phyloP scores from a whole-genome alignment of 1,140 invertebrate species.

The Pomacea maculata region DNA sequence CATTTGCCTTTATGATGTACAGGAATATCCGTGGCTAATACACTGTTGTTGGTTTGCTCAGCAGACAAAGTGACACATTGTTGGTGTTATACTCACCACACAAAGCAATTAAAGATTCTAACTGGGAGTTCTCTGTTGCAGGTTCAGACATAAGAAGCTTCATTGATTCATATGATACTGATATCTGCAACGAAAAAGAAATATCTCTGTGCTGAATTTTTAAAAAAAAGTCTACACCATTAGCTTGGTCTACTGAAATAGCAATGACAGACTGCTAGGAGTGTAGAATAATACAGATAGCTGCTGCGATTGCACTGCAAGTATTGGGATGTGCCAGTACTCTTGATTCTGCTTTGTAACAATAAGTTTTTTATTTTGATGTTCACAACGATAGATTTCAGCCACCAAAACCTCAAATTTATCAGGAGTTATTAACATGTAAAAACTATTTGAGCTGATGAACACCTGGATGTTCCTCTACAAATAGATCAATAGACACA shows the following conservation, averaged over 20 bases:
- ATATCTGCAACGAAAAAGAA: conserved; percentile 19
- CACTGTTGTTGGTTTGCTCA: not conserved
- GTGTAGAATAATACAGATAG: not conserved
- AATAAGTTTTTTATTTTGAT: too few relatives aligned
- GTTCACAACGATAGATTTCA: too few relatives aligned
- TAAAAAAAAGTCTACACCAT: not conserved
- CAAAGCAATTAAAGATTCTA: conserved; percentile 27
- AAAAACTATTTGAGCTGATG: too few relatives aligned
- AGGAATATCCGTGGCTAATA: not conserved
- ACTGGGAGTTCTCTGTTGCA: conserved; percentile 12
- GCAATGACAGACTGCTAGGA: not conserved
- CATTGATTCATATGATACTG: conserved; percentile 22
- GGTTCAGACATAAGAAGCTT: not conserved
- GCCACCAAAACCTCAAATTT: too few relatives aligned
- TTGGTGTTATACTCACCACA: conserved; percentile 20
- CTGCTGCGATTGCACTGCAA: not conserved
- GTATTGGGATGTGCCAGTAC: not conserved
- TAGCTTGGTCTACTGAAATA: too few relatives aligned
- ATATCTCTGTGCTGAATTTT: not conserved
- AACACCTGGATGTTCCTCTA: too few relatives aligned
- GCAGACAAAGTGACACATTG: not conserved
- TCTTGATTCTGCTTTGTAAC: too few relatives aligned
- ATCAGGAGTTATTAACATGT: too few relatives aligned
- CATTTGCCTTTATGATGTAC: not conserved
- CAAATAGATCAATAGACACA: too few relatives aligned